Evolutionary conservation across 2,797 vertebrate genomes (phyloP), one percentile per base, ranked within the genome.

Genomic region (Hydrolagus colliei): DNA sequence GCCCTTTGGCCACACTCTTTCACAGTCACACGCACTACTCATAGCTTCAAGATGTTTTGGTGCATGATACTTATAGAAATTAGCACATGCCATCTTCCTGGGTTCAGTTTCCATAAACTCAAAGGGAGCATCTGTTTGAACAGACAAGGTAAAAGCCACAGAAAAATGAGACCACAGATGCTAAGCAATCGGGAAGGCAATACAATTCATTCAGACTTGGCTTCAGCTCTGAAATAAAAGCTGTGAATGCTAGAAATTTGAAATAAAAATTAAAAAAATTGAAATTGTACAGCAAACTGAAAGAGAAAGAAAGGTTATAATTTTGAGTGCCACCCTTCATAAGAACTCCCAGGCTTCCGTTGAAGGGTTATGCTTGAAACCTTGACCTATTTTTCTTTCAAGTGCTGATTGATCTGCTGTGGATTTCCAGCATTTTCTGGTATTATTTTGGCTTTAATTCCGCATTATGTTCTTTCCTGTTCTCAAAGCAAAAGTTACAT

Each of bases 111-210:
- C 61, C 63, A 80, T 80, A 7, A 8, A 13, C 22, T 16, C 12
- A 80, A 79, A 80, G 13, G 22, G n/a, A 80, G 16, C n/a, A 67
- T 11, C 20, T 79, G 61, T 35, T 80, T 61, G 32, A 32, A 13
- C 27, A 27, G 71, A 72, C 71, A 72, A 7, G n/a, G 13, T 22
- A 32, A 67, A 32, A 32, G 78, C 62, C 62, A 65, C 61, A 35
- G 73, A 74, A 6, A 62, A 22, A 12, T 41, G 59, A 80, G 65
- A 65, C 22, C 7, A 8, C 2, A 80, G 32, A 84, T 67, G 13
- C 67, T 82, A 62, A 77, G 52, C 41, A 82, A 82, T 63, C 78
- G 67, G 62, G 13, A 67, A 67, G 62, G 32, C 65, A 84, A 52
- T 52, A 52, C 41, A 27, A 84, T 41, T 68, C 68, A 41, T 27